Evolutionary conservation across 2,113 vertebrate species (phyloP).

Genomic region (Elgaria multicarinata): DNA sequence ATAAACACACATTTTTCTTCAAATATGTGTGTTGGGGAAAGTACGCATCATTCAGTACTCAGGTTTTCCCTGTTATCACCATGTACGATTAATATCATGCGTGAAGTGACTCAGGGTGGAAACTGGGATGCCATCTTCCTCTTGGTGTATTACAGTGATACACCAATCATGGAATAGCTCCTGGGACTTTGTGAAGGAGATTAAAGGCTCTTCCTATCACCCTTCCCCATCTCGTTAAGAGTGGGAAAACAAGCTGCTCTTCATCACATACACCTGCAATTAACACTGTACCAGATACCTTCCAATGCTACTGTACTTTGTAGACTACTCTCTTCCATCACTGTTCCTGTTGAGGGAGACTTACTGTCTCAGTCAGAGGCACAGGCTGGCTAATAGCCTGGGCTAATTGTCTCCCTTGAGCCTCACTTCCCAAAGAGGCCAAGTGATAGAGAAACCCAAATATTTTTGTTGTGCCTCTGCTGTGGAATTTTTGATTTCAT

Average conservation of each 20-base stretch:
- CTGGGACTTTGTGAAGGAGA: slow-evolving; percentile 1
- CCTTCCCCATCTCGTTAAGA: background rate
- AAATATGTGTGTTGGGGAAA: background rate
- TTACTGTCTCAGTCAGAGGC: background rate
- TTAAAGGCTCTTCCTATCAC: background rate
- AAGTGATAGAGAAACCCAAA: background rate
- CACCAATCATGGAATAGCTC: background rate
- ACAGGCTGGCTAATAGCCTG: background rate
- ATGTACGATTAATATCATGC: background rate
- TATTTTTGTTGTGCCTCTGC: background rate
- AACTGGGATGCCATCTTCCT: background rate
- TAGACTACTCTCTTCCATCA: background rate
- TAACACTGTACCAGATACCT: background rate
- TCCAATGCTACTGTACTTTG: background rate
- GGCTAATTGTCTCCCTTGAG: background rate
- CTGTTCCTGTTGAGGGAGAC: background rate
- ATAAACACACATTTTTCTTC: background rate
- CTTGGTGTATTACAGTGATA: background rate
- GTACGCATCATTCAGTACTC: background rate
- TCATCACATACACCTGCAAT: background rate
- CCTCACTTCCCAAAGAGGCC: background rate
- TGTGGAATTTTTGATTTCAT: background rate
- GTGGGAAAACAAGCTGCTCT: background rate
- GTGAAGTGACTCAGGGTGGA: background rate
- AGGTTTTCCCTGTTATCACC: background rate